These are phyloP conservation scores for Mohoua ochrocephala DNA, from an alignment of 2,113 vertebrate species.

Conservation along the genomic window DNA sequence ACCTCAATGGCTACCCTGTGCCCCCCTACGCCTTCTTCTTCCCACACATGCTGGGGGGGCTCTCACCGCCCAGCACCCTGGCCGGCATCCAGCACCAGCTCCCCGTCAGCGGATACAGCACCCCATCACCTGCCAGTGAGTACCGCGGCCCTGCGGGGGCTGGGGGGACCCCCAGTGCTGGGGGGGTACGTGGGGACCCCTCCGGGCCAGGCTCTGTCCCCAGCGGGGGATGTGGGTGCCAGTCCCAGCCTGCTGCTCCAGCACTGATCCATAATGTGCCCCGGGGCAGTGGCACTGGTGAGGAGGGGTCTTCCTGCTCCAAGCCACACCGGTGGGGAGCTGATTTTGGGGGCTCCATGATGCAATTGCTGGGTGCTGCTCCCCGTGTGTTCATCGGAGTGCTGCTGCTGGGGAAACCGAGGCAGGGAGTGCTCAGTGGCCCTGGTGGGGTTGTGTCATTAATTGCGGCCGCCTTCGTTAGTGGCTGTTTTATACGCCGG, in stretches of 20 bases:
- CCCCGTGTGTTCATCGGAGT: rapidly evolving
- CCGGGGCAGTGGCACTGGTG: rapidly evolving
- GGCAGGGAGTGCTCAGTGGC: not conserved
- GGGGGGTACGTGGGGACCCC: rapidly evolving
- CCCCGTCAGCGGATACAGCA: slow-evolving; percentile 94
- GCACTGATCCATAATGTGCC: rapidly evolving
- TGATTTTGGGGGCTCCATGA: not conserved
- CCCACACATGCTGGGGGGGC: slow-evolving; percentile 90
- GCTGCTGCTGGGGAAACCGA: not conserved
- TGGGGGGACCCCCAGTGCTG: rapidly evolving
- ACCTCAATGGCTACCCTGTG: slow-evolving; percentile 89
- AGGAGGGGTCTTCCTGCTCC: not conserved
- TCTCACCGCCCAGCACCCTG: slow-evolving; percentile 84
- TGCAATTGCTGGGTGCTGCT: rapidly evolving
- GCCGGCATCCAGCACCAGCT: slow-evolving; percentile 83
- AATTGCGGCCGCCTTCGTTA: not conserved
- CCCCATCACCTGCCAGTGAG: slow-evolving; percentile 96
- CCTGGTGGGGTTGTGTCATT: not conserved
- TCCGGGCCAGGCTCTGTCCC: not conserved
- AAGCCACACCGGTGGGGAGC: not conserved
- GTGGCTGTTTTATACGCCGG: not conserved
- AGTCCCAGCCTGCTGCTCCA: not conserved
- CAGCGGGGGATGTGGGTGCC: rapidly evolving
- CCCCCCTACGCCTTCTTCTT: slow-evolving; percentile 96
- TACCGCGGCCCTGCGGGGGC: not conserved